Base-by-base conservation (phyloP, 2,888 invertebrate genomes). In the Caenorhabditis japonica region DNA sequence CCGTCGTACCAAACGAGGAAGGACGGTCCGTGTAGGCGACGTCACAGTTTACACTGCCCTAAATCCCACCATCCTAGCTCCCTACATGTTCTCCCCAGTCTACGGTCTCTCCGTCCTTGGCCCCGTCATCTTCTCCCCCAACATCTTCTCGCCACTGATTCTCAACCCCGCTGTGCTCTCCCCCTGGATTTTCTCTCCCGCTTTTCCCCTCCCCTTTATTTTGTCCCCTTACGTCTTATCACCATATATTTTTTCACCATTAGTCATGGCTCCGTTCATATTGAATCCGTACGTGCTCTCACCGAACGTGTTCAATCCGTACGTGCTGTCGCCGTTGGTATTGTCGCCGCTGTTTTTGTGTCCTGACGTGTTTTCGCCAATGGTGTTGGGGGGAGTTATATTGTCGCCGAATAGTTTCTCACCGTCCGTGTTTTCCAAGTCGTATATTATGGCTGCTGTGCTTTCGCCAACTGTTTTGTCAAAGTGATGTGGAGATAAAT, bases 91-190 rank as follows among this genome's bases (percentile, higher is more conserved):
- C 34, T 34, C 69, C 3, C 83, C 83, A 7, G 74, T 79, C 25
- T 74, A 56, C 34, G 83, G 84, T 3, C 41, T 83, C 1, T 66
- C 72, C n/a, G 70, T 84, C 1, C 68, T 84, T 1, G 84, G 84
- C 1, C 84, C 84, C 0, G 72, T 76, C 1, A 72, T 77, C 39
- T 75, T 85, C 5, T 83, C 82, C 13, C 85, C 85, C 1, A 80
- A 70, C 34, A 69, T 85, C 12, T 85, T 85, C 55, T 77, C 80
- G 3, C 85, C 85, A 2, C 68, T 84, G 12, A 81, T 85, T 25
- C 61, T 85, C 8, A 82, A 82, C 56, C 83, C 85, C 3, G 66
- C 81, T 3, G 80, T 84, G 1, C 44, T 80, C 2, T 70, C 75
- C 17, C 80, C 80, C 3, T 79, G 73, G 60, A 74, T 80, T 7